Percentiles rank a stretch among this genome's conserved stretches.
Evolutionary conservation across 2,888 invertebrate species (phyloP).

Genomic region (Hyppa rectilinea): DNA sequence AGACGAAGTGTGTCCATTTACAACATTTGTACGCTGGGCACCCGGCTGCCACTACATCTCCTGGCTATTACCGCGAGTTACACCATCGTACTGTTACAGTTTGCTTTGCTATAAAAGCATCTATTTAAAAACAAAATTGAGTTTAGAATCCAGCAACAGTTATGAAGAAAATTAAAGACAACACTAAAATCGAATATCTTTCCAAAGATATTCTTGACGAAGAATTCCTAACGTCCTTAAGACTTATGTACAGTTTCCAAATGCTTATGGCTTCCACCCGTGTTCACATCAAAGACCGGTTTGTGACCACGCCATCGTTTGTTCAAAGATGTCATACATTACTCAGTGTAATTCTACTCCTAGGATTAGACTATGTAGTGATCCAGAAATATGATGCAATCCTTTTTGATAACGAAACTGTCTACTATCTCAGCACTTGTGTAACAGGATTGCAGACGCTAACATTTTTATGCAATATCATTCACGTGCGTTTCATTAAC

Average conservation of each 20-base stretch:
- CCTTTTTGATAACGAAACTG: conserved; percentile 44
- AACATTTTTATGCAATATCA: conserved; percentile 66
- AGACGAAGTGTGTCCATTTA: conserved; percentile 76
- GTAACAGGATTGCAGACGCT: conserved; percentile 60
- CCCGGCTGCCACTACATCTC: conserved; percentile 73
- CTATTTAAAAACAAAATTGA: neutral
- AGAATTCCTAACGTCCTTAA: conserved; percentile 71
- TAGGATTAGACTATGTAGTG: conserved; percentile 47
- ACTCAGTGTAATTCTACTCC: conserved; percentile 58
- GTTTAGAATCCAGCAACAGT: neutral
- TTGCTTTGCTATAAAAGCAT: conserved; percentile 71
- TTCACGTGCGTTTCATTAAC: conserved; percentile 77
- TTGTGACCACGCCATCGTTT: conserved; percentile 73
- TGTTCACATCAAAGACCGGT: conserved; percentile 73
- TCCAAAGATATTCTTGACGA: conserved; percentile 78
- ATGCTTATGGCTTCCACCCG: conserved; percentile 74
- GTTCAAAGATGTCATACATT: conserved; percentile 75
- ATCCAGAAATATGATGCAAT: conserved; percentile 45
- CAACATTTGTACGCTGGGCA: conserved; percentile 75
- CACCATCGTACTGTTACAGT: conserved; percentile 79
- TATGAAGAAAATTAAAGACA: conserved; percentile 35
- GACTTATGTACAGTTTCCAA: conserved; percentile 70
- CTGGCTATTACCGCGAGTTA: conserved; percentile 79
- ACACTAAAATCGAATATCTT: conserved; percentile 71
- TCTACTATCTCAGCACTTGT: conserved; percentile 59